Base-by-base conservation (phyloP, 2,113 vertebrate species). In the Euleptes europaea region DNA sequence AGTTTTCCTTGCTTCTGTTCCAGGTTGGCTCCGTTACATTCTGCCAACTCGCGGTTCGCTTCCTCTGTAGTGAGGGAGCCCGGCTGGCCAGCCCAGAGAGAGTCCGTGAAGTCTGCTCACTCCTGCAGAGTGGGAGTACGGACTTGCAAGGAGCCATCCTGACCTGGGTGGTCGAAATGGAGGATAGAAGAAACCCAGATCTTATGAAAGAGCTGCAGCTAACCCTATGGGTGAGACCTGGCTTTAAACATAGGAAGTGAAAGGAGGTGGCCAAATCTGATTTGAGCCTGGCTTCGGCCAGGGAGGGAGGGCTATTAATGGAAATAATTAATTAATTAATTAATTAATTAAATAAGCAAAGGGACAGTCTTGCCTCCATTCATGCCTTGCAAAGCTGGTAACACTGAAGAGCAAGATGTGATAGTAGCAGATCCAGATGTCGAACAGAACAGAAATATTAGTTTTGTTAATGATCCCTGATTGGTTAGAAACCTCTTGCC, bases 1-100 rank as follows among this genome's bases (percentile, higher is more conserved):
- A 1, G 40, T 15, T 15, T 44, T 11, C 72, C 28, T 23, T 77
- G 5, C 0, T 33, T 90, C 47, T 92, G 17, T 23, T 83, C 51
- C 93, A 98, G 98, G 89, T 98, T 40, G 98, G 97, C 26, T 92
- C 89, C 31, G 92, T 96, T 1, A 14, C 95, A 44, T 97, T 98
- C 80, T 95, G 95, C 77, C 95, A 96, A 88, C 94, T 71, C 60
- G 95, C 95, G 47, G 90, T 95, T 44, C 51, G 38, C 28, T 98
- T 97, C 69, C n/a, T 96, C 17, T 97, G 97, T 90, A 82, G 80
- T 0, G 89, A 95, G 73, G 93, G 93, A 17, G 88, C 85, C 13
- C 78, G 86, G 26, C 85, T 88, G 73, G 87, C 19, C 0, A 93
- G 95, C 38, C 11, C 75, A 0, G 26, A 92, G 82, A 67, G 0